Percentiles rank a stretch among this genome's conserved stretches.
Conservation (phyloP, 2,113 vertebrate species). For the Hydrolagus affinis region DNA sequence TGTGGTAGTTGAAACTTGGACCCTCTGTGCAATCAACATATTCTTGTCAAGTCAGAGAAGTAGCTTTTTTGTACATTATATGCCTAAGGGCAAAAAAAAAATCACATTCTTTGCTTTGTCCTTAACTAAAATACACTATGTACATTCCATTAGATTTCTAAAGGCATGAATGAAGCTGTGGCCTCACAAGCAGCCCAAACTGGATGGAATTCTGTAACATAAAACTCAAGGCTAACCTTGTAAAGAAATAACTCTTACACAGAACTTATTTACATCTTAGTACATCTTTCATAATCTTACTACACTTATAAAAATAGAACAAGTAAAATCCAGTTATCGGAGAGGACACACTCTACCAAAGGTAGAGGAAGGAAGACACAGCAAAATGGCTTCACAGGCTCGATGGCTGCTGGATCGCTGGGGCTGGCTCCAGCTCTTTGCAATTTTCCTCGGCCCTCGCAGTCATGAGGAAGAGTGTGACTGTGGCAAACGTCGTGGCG, state of each 20-base stretch:
- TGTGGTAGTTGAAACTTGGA: not conserved
- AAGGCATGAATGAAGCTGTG: constrained; percentile 27
- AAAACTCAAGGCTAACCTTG: not conserved
- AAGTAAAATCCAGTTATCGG: constrained; percentile 25
- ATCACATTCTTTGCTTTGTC: constrained; percentile 5
- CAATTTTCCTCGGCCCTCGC: constrained; percentile 54
- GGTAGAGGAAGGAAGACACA: not conserved
- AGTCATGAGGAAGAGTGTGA: constrained; percentile 81
- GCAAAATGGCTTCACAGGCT: constrained; percentile 58
- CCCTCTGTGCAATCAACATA: not conserved
- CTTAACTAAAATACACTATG: constrained; percentile 14
- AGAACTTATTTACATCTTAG: constrained; percentile 18
- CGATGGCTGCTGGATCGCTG: constrained; percentile 63
- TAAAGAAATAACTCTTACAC: constrained; percentile 19
- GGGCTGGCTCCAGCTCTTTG: constrained; percentile 57
- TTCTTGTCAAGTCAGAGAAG: not conserved
- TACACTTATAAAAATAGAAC: constrained; percentile 30
- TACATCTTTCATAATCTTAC: constrained; percentile 6
- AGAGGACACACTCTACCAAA: constrained; percentile 3
- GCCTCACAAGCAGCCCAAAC: constrained; percentile 16
- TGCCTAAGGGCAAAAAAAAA: constrained; percentile 4
- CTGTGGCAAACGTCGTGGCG: constrained; percentile 85
- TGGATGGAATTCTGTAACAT: constrained; percentile 16
- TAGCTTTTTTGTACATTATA: constrained; percentile 20
- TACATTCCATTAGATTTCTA: constrained; percentile 21